These are phyloP conservation scores for Heterotis niloticus DNA, from an alignment of 2,113 vertebrate species.

Conservation along the genomic window DNA sequence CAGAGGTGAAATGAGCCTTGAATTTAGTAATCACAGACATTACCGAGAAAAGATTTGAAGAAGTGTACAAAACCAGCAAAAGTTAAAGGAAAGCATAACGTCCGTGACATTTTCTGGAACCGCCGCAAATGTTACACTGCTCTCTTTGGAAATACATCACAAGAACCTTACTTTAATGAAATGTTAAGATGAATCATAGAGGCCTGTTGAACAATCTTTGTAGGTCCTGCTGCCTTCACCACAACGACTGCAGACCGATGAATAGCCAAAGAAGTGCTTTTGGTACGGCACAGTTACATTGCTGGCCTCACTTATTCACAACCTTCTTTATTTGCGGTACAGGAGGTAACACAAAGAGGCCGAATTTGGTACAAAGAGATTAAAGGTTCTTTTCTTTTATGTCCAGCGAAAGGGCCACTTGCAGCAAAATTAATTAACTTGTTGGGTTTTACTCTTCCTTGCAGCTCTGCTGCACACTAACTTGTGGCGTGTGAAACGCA, in stretches of 20 bases:
- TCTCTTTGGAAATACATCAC: too few relatives aligned
- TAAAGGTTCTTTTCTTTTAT: not conserved
- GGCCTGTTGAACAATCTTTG: too few relatives aligned
- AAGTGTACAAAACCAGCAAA: too few relatives aligned
- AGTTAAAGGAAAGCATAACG: too few relatives aligned
- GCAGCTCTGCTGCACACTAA: not conserved
- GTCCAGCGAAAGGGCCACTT: not conserved
- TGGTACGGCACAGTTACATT: not conserved
- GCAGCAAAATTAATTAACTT: constrained; percentile 6
- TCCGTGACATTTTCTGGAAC: too few relatives aligned
- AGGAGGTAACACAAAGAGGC: not conserved
- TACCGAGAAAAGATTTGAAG: too few relatives aligned
- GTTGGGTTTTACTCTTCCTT: not conserved
- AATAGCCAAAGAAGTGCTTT: not conserved
- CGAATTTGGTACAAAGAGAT: constrained; percentile 7
- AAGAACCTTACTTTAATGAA: too few relatives aligned
- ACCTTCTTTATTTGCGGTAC: not conserved
- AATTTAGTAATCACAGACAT: too few relatives aligned
- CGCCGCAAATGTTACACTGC: too few relatives aligned
- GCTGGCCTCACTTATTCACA: not conserved
- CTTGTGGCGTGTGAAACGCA: not conserved
- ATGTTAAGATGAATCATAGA: too few relatives aligned
- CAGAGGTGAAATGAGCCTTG: too few relatives aligned
- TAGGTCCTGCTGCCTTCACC: not conserved
- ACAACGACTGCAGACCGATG: not conserved